Percentiles rank a stretch among this genome's conserved stretches.
These are phyloP conservation scores for Henricia sp. DNA, from an alignment of 53 echinoderm and acorn worm species.

Conservation along the genomic window DNA sequence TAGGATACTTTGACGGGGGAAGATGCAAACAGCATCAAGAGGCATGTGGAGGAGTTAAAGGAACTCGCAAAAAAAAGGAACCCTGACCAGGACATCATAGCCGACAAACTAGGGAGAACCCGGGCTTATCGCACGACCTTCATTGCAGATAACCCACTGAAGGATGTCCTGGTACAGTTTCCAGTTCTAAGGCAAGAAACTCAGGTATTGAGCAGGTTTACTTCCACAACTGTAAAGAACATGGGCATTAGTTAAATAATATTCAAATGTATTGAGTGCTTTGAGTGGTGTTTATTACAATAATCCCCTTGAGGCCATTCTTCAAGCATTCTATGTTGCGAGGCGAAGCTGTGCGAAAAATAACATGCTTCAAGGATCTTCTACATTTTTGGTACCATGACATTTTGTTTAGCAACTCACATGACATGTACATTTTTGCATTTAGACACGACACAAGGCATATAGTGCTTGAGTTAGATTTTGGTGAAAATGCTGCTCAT, in stretches of 20 bases:
- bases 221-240: neutral
- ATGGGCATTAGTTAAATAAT: neutral
- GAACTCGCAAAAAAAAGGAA: constrained; percentile 21
- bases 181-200: constrained; percentile 19
- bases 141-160: constrained; percentile 26
- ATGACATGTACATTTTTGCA: neutral
- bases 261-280: neutral
- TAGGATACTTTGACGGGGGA: constrained; percentile 9
- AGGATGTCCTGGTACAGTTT: constrained; percentile 13
- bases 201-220: constrained; percentile 9
- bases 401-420: neutral
- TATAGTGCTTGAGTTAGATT: neutral
- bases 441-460: neutral
- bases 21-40: constrained; percentile 19
- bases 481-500: no score
- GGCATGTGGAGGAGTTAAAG: constrained; percentile 12
- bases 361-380: neutral
- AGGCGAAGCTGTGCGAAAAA: neutral
- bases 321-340: no score
- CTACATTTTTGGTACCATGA: neutral
- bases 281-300: neutral
- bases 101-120: constrained; percentile 18
- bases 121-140: constrained; percentile 11
- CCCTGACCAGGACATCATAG: constrained; percentile 21
- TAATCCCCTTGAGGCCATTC: no score